Percentiles rank a stretch among this genome's conserved stretches.
phyloP scores from a whole-genome alignment of 2,888 invertebrate species.

The Sphaerophoria taeniata region DNA sequence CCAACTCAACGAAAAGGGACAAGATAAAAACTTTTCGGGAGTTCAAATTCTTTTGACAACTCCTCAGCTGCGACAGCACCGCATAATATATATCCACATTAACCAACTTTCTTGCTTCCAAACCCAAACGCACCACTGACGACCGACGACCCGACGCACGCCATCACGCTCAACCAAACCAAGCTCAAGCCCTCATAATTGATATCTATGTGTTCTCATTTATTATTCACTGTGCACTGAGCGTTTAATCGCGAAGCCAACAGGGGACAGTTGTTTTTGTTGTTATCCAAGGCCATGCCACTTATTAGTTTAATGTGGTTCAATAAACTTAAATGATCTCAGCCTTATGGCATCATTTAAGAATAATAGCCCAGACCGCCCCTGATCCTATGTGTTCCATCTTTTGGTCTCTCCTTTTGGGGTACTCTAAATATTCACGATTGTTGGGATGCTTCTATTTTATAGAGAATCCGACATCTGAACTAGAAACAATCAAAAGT shows the following conservation, averaged over 20 bases:
- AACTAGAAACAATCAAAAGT: constrained; percentile 39
- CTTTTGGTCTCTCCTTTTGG: no score
- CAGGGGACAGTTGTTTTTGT: constrained; percentile 47
- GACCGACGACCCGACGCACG: no score
- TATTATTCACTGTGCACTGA: constrained; percentile 37
- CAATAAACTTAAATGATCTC: constrained; percentile 63
- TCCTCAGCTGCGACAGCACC: no score
- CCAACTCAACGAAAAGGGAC: background rate
- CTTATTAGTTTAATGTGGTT: no score
- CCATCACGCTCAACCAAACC: background rate
- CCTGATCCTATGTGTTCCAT: no score
- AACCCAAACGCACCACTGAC: no score
- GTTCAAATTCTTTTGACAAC: constrained; percentile 3
- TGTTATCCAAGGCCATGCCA: constrained; percentile 43
- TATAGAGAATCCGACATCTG: no score
- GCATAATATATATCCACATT: no score
- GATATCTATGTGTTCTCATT: constrained; percentile 47
- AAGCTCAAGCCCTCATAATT: constrained; percentile 23
- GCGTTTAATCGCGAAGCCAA: constrained; percentile 44
- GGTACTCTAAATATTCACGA: no score
- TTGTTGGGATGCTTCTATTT: no score
- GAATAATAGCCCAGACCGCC: background rate
- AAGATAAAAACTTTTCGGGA: background rate
- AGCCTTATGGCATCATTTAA: no score
- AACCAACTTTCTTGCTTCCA: background rate